Evolutionary conservation across 92 coral and sea anemone genomes (phyloP).

Genomic region (Actinernus sp.): DNA sequence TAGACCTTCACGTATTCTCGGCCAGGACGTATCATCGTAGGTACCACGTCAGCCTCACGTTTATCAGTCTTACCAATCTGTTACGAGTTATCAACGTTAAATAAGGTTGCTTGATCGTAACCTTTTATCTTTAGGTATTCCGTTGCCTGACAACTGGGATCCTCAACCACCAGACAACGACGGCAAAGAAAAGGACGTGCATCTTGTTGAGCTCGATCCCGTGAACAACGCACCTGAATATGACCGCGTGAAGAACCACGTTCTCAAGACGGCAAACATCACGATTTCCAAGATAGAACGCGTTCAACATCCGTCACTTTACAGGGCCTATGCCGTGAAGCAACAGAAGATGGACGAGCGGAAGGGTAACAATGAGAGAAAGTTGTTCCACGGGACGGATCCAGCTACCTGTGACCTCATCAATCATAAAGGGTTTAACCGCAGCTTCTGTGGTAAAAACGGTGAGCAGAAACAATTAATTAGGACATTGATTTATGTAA

Average conservation of each 20-base stretch:
- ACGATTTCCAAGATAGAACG: constrained; percentile 55
- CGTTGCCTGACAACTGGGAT: constrained; percentile 69
- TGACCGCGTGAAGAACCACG: constrained; percentile 10
- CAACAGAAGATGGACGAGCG: constrained; percentile 66
- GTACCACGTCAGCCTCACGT: too few relatives aligned
- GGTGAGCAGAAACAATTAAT: too few relatives aligned
- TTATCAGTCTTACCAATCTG: too few relatives aligned
- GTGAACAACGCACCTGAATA: constrained; percentile 40
- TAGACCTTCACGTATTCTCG: too few relatives aligned
- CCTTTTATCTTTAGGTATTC: constrained; percentile 14
- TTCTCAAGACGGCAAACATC: constrained; percentile 14
- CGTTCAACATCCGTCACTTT: constrained; percentile 63
- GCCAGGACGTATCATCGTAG: too few relatives aligned
- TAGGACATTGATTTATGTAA: too few relatives aligned
- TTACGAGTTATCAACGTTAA: too few relatives aligned
- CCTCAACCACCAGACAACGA: constrained; percentile 58
- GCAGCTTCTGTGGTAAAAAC: too few relatives aligned
- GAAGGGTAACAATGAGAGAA: constrained; percentile 67
- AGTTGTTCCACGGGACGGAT: too few relatives aligned
- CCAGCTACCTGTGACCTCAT: too few relatives aligned
- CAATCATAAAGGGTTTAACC: too few relatives aligned
- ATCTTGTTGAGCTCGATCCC: constrained; percentile 60
- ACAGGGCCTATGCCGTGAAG: constrained; percentile 33
- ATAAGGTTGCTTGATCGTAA: too few relatives aligned
- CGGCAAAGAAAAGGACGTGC: constrained; percentile 62